Evolutionary conservation across 1,140 invertebrate genomes (phyloP).

Genomic region (Homarus americanus): DNA sequence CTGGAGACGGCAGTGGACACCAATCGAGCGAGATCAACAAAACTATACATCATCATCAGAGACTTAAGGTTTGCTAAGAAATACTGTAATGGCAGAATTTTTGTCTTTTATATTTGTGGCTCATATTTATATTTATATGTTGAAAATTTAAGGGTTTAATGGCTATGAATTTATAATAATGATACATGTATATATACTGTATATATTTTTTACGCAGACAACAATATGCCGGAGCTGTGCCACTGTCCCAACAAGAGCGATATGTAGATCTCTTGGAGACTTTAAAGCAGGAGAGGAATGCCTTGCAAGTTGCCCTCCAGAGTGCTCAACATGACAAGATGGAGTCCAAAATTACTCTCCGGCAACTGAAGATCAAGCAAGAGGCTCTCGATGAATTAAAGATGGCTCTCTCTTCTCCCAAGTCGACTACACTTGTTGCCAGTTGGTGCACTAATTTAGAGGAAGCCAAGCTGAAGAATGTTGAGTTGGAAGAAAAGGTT

Average conservation of each 20-base stretch:
- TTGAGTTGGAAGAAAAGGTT: conserved; percentile 59
- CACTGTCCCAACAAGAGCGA: conserved; percentile 63
- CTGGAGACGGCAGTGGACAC: conserved; percentile 40
- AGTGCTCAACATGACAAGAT: conserved; percentile 52
- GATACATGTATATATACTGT: no score
- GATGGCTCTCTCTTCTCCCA: conserved; percentile 30
- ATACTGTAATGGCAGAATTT: neutral
- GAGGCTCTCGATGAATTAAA: conserved; percentile 65
- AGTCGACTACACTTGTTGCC: conserved; percentile 5
- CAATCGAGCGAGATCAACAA: conserved; percentile 29
- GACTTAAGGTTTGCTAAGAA: conserved; percentile 41
- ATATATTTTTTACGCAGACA: conserved; percentile 45
- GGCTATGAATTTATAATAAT: neutral
- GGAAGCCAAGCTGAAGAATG: conserved; percentile 50
- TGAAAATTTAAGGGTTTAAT: no score
- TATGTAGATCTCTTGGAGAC: conserved; percentile 40
- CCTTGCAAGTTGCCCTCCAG: conserved; percentile 27
- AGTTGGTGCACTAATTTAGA: conserved; percentile 57
- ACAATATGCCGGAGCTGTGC: conserved; percentile 65
- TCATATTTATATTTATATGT: no score
- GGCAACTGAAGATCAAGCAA: conserved; percentile 58
- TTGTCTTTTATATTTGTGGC: no score
- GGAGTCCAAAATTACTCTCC: conserved; percentile 51
- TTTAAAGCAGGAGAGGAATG: conserved; percentile 48
- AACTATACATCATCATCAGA: conserved; percentile 47